Percentiles rank a stretch among this genome's conserved stretches.
Conservation (phyloP, 2,797 vertebrate species). For the Alosa sapidissima region DNA sequence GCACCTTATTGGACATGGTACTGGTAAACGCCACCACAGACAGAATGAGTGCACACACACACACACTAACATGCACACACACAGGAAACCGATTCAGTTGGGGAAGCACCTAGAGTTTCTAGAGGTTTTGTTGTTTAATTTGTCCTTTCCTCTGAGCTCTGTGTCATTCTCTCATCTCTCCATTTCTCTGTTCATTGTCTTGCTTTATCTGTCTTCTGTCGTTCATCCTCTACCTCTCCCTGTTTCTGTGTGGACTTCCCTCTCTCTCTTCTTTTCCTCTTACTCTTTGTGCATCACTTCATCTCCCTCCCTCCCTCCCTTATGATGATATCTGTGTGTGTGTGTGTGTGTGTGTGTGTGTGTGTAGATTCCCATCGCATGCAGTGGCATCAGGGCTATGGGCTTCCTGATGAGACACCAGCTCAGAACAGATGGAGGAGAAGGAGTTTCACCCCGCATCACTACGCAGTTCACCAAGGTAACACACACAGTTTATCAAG, state of each 20-base stretch:
- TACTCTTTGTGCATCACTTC: neutral
- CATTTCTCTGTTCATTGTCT: neutral
- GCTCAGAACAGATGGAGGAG: slow-evolving; percentile 72
- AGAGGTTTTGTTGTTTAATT: slow-evolving; percentile 6
- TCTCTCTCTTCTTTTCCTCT: neutral
- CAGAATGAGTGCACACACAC: slow-evolving; percentile 75
- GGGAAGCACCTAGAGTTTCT: neutral
- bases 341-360: slow-evolving; percentile 16
- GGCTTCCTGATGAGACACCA: slow-evolving; percentile 92
- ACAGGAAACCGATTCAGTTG: neutral
- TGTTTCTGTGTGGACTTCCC: neutral
- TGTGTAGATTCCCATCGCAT: slow-evolving; percentile 81
- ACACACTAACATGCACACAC: neutral
- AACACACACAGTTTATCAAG: slow-evolving; percentile 42
- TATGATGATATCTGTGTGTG: neutral
- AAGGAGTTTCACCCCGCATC: slow-evolving; percentile 78
- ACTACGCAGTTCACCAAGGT: slow-evolving; percentile 94
- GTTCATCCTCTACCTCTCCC: neutral
- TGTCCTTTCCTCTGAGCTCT: neutral
- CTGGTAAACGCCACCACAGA: slow-evolving; percentile 86
- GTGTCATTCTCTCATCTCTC: neutral
- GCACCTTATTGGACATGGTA: slow-evolving; percentile 82
- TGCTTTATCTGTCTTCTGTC: neutral
- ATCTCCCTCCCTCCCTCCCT: neutral
- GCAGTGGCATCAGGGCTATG: slow-evolving; percentile 91